A percentile compares a stretch with the other conserved stretches of the same genome.
These are phyloP conservation scores for Carterocephalus palaemon DNA, from an alignment of 2,888 invertebrate species.

Conservation along the genomic window DNA sequence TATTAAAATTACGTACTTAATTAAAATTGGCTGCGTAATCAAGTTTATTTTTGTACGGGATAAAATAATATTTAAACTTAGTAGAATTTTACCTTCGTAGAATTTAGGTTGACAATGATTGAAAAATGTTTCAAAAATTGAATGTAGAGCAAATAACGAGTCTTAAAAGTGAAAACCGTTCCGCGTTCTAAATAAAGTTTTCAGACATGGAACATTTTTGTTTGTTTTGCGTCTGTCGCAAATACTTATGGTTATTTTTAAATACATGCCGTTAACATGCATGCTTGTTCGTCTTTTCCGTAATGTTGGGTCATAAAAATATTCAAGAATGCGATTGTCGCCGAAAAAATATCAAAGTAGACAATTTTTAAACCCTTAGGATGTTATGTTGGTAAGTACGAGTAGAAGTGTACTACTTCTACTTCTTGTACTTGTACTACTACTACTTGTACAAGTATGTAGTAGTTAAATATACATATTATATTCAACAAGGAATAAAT, in stretches of 20 bases:
- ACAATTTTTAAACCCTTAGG: too few species aligned
- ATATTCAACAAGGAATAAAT: too few species aligned
- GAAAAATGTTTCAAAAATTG: not conserved
- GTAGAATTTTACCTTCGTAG: too few species aligned
- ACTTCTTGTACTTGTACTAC: too few species aligned
- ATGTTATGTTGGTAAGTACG: too few species aligned
- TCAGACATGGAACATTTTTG: slow-evolving; percentile 7
- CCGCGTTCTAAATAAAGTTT: slow-evolving; percentile 18
- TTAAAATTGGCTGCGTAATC: not conserved
- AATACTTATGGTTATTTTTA: slow-evolving; percentile 18
- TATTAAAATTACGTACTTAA: not conserved
- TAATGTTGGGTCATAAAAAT: not conserved
- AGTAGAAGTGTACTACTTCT: too few species aligned
- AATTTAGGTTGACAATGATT: not conserved
- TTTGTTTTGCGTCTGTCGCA: slow-evolving; percentile 14
- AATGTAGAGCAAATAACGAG: not conserved
- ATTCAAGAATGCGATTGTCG: too few species aligned
- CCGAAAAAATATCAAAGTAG: not conserved
- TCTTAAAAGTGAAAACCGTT: slow-evolving; percentile 3
- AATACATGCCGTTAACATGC: not conserved
- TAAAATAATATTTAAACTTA: too few species aligned
- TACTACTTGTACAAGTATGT: too few species aligned
- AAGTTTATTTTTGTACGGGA: not conserved
- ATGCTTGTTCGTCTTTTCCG: slow-evolving; percentile 6
- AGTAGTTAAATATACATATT: too few species aligned